Conservation (phyloP, 1,140 invertebrate genomes). For the Heterodera carotae region DNA sequence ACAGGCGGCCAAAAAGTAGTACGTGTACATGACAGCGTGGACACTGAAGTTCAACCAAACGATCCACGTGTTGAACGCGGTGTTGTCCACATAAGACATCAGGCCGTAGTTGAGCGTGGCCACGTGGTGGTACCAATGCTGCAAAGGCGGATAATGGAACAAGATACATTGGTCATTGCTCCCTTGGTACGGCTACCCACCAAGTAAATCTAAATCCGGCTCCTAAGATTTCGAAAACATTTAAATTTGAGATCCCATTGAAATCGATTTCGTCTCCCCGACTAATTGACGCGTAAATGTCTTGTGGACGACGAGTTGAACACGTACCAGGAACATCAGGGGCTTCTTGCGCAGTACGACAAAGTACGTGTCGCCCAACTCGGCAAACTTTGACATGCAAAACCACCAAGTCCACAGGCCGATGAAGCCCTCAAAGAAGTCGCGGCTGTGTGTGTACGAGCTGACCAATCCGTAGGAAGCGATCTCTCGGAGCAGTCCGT, state of each 20-base stretch:
- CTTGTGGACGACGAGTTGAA: neutral
- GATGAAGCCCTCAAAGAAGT: constrained; percentile 78
- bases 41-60: constrained; percentile 95
- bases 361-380: constrained; percentile 64
- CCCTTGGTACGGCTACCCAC: too few relatives aligned
- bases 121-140: constrained; percentile 71
- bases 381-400: constrained; percentile 63
- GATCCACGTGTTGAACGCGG: constrained; percentile 93
- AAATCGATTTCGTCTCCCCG: too few relatives aligned
- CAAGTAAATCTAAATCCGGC: too few relatives aligned
- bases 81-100: constrained; percentile 93
- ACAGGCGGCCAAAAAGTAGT: constrained; percentile 88
- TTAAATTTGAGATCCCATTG: too few relatives aligned
- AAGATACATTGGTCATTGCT: too few relatives aligned
- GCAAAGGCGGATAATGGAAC: neutral
- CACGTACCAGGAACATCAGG: constrained; percentile 71
- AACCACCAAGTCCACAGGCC: constrained; percentile 72
- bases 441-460: constrained; percentile 69
- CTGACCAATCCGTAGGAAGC: constrained; percentile 71
- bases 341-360: constrained; percentile 61
- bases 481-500: constrained; percentile 59
- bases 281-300: too few relatives aligned
- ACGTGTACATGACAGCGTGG: constrained; percentile 93
- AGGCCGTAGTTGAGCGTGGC: constrained; percentile 82
- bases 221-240: too few relatives aligned